Evolutionary conservation across 2,888 invertebrate genomes (phyloP), one percentile per base, ranked within the genome.

Genomic region (Pristionchus exspectatus): DNA sequence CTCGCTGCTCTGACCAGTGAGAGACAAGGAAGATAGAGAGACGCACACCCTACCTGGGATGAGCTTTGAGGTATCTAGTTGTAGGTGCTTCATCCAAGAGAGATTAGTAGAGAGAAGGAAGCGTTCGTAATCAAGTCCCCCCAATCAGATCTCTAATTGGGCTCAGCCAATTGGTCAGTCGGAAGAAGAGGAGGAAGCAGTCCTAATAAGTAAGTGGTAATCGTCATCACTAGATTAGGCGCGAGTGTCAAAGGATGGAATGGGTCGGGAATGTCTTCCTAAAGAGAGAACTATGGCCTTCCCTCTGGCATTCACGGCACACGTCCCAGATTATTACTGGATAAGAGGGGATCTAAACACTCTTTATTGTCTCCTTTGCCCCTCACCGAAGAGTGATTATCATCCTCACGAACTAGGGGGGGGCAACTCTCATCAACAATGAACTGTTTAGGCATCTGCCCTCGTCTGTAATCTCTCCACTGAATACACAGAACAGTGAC

Each of bases 81-180:
- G 9, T 59, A 50, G 59, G 33, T 56, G 33, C 33, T 27, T 14
- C 56, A 50, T 56, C 21, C 56, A 2, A 18, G 33, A 33, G 21
- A 21, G 74, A 74, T 74, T 74, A 74, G 74, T 14, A 16, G 72
- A 27, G 27, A 44, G 74, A 21, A 21, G 74, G 74, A 74, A 74
- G 74, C 74, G 74, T n/a, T 72, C 50, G 54, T 54, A 81, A 81
- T 81, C 81, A 81, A 81, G 7, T 81, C 81, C 27, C n/a, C 24
- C 81, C 81, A 81, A 81, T 81, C 81, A 81, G 54, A 12, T 24
- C 81, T 81, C 81, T 81, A 81, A 81, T 81, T 81, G 81, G 81
- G 27, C 7, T 5, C 27, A 27, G 16, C 50, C 81, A 81, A 81
- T 81, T 81, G 81, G 50, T 56, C 44, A 44, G 44, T 44, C 74